These are phyloP conservation scores for Chamaea fasciata DNA, from an alignment of 2,113 vertebrate genomes.

Conservation along the genomic window DNA sequence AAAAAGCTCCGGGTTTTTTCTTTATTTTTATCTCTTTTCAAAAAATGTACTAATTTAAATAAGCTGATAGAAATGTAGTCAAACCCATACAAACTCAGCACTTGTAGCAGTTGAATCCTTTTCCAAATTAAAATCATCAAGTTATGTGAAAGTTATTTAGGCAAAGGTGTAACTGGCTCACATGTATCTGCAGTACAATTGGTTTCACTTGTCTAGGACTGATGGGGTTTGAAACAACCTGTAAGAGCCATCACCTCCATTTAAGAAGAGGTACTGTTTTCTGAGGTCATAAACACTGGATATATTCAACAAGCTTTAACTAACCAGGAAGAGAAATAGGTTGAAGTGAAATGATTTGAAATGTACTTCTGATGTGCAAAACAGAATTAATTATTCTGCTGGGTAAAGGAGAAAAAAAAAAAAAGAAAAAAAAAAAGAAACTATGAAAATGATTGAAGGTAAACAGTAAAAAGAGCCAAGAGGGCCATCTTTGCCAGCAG, in stretches of 20 bases:
- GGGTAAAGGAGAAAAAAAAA: not conserved
- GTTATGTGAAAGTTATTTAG: not conserved
- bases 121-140: not conserved
- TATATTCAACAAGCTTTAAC: not conserved
- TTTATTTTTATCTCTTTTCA: not conserved
- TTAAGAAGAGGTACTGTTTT: not conserved
- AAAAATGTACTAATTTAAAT: not conserved
- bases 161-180: not conserved
- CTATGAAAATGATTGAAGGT: not conserved
- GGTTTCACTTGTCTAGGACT: not conserved
- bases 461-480: not conserved
- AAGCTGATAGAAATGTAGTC: not conserved
- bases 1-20: rapidly evolving
- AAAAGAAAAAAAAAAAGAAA: not conserved
- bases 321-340: not conserved
- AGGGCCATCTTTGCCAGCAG: not conserved
- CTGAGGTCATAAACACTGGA: not conserved
- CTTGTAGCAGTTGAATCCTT: not conserved
- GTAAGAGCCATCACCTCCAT: not conserved
- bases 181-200: not conserved
- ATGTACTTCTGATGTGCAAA: not conserved
- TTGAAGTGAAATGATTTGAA: not conserved
- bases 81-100: not conserved
- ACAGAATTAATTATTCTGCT: not conserved
- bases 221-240: not conserved